A percentile compares a stretch with the other conserved stretches of the same genome.
These are phyloP conservation scores for Tretioscincus oriximinensis DNA, from an alignment of 2,113 vertebrate species.

Conservation along the genomic window DNA sequence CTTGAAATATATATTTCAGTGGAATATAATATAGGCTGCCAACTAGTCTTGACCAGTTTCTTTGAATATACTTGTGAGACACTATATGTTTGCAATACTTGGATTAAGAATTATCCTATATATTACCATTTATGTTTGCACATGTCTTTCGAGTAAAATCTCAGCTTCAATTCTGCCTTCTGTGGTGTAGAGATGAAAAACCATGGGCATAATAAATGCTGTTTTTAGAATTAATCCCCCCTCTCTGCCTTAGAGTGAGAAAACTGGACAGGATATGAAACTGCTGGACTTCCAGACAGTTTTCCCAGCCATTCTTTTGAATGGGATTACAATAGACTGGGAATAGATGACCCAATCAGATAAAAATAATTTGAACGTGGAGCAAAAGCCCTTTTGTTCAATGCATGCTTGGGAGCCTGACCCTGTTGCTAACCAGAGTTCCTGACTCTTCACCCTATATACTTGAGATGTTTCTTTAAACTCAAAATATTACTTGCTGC, in stretches of 20 bases:
- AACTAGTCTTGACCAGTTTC: background rate
- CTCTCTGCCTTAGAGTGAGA: background rate
- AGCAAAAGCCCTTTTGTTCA: background rate
- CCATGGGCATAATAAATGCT: background rate
- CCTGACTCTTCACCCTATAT: constrained; percentile 15
- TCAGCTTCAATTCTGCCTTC: background rate
- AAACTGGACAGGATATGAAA: constrained; percentile 26
- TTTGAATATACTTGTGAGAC: background rate
- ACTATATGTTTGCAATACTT: rapidly evolving
- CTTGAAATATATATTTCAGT: too few relatives aligned
- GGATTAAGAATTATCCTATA: background rate
- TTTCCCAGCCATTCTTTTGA: constrained; percentile 21
- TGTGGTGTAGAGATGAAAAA: constrained; percentile 7
- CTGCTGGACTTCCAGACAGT: background rate
- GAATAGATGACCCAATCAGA: background rate
- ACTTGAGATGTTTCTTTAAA: background rate
- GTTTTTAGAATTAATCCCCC: background rate
- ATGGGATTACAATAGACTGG: constrained; percentile 15
- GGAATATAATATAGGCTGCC: too few relatives aligned
- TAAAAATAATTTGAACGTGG: background rate
- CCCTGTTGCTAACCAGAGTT: background rate
- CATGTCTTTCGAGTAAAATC: background rate
- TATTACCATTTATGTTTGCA: background rate
- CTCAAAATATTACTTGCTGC: constrained; percentile 14
- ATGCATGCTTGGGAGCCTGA: constrained; percentile 15